Evolutionary conservation across 2,888 invertebrate genomes (phyloP).

Genomic region (Lamellibrachia columna): DNA sequence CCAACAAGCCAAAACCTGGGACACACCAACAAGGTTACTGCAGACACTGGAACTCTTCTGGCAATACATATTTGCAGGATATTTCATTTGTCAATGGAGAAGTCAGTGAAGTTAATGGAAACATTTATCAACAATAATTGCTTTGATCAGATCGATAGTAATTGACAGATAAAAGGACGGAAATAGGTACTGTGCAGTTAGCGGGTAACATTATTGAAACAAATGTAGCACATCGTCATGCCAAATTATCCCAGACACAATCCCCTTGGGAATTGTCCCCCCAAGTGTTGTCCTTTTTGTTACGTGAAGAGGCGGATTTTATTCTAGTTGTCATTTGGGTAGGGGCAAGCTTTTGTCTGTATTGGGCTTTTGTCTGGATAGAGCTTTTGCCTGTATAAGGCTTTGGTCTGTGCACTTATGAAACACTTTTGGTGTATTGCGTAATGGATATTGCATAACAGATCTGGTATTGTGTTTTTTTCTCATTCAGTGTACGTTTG

Average conservation of each 20-base stretch:
- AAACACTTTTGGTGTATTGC: neutral
- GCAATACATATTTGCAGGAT: neutral
- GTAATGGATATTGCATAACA: neutral
- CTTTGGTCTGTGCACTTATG: neutral
- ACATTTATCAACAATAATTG: neutral
- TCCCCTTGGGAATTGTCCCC: too few relatives aligned
- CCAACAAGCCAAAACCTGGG: neutral
- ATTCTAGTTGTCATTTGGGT: neutral
- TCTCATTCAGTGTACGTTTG: neutral
- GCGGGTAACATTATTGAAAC: too few relatives aligned
- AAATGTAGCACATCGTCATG: neutral
- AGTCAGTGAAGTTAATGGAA: neutral
- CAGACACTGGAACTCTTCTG: neutral
- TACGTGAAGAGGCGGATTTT: neutral
- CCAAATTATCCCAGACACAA: neutral
- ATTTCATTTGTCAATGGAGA: neutral
- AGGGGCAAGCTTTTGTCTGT: neutral
- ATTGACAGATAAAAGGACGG: too few relatives aligned
- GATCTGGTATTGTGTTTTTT: neutral
- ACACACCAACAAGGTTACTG: neutral
- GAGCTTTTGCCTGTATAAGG: neutral
- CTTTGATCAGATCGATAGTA: too few relatives aligned
- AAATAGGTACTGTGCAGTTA: too few relatives aligned
- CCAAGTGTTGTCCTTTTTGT: too few relatives aligned
- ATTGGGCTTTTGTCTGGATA: neutral